A percentile compares a stretch with the other conserved stretches of the same genome.
phyloP scores from a whole-genome alignment of 1,140 invertebrate species.

The Campodea augens region DNA sequence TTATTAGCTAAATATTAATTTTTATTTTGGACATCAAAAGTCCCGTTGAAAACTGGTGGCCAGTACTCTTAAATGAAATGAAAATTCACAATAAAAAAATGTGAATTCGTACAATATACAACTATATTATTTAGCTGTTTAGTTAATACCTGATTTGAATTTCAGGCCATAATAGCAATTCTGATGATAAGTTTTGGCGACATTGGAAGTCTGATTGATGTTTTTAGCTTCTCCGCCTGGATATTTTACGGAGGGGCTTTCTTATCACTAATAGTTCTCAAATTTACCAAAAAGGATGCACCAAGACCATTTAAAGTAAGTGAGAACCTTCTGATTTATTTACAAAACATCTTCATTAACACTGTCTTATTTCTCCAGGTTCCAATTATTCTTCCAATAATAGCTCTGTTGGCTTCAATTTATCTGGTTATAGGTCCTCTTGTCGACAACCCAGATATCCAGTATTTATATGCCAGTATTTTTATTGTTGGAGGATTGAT shows the following conservation, averaged over 20 bases:
- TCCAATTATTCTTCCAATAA: constrained; percentile 70
- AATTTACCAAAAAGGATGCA: constrained; percentile 23
- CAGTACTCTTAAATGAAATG: too few relatives aligned
- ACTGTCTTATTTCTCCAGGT: too few relatives aligned
- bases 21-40: too few relatives aligned
- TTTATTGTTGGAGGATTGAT: constrained; percentile 76
- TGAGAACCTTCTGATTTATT: too few relatives aligned
- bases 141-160: constrained; percentile 10
- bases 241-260: constrained; percentile 31
- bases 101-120: too few relatives aligned
- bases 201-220: constrained; percentile 29
- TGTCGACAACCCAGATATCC: constrained; percentile 70
- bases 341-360: too few relatives aligned
- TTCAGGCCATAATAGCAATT: constrained; percentile 24
- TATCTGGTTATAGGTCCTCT: constrained; percentile 88
- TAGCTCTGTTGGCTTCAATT: constrained; percentile 68
- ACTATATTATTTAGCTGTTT: too few relatives aligned
- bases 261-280: constrained; percentile 24
- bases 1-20: too few relatives aligned
- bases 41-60: too few relatives aligned
- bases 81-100: too few relatives aligned
- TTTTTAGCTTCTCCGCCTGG: constrained; percentile 31
- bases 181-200: constrained; percentile 26
- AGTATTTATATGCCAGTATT: constrained; percentile 73
- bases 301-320: constrained; percentile 19